These are phyloP conservation scores for Cygnus olor DNA, from an alignment of 2,797 vertebrate genomes.

Conservation along the genomic window DNA sequence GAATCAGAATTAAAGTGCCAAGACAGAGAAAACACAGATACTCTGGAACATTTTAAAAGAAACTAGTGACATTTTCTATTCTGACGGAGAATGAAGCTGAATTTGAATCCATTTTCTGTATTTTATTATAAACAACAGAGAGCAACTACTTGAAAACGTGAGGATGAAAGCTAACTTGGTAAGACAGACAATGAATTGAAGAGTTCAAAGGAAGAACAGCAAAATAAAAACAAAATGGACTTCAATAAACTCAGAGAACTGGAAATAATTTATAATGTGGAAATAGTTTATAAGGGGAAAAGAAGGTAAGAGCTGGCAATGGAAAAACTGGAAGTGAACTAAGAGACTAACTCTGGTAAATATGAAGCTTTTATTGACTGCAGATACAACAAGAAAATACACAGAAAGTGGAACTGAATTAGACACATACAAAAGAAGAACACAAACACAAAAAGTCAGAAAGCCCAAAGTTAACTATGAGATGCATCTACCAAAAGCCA, in stretches of 20 bases:
- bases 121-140: not conserved
- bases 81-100: not conserved
- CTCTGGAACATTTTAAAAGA: not conserved
- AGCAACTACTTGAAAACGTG: not conserved
- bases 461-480: not conserved
- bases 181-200: not conserved
- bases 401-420: not conserved
- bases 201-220: not conserved
- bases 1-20: not conserved
- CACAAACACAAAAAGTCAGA: not conserved
- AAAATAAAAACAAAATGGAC: not conserved
- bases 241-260: not conserved
- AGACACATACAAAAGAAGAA: not conserved
- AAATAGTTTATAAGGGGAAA: not conserved
- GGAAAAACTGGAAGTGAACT: not conserved
- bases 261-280: not conserved
- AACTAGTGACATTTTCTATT: not conserved
- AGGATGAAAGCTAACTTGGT: not conserved
- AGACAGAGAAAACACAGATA: not conserved
- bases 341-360: not conserved
- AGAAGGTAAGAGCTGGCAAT: not conserved
- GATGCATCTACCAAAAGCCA: not conserved
- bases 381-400: not conserved
- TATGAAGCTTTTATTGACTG: not conserved
- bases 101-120: not conserved